A percentile compares a stretch with the other conserved stretches of the same genome.
Evolutionary conservation across 2,797 vertebrate genomes (phyloP).

Genomic region (Falco rusticolus): DNA sequence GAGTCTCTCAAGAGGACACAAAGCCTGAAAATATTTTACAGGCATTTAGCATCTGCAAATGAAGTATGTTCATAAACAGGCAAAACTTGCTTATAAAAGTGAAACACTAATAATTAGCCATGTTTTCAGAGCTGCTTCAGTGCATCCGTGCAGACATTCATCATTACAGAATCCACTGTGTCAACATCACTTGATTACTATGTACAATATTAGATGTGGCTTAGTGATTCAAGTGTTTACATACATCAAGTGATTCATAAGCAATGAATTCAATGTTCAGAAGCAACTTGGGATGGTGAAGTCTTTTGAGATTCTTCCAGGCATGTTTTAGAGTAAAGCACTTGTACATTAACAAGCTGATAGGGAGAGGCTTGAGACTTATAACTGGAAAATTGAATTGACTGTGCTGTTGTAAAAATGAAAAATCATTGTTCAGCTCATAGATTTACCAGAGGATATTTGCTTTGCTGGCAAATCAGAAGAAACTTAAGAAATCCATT

Average conservation of each 20-base stretch:
- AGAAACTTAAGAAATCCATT: conserved; percentile 11
- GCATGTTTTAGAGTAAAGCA: not conserved
- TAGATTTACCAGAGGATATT: conserved; percentile 40
- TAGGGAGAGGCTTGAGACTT: conserved; percentile 42
- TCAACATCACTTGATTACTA: not conserved
- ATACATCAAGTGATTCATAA: conserved; percentile 40
- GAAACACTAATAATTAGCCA: not conserved
- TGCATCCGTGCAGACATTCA: not conserved
- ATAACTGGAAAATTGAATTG: conserved; percentile 56
- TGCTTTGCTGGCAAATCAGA: conserved; percentile 14
- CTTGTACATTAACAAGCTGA: conserved; percentile 27
- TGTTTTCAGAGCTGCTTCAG: not conserved
- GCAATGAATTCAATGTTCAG: not conserved
- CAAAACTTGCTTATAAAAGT: not conserved
- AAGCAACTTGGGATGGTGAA: not conserved
- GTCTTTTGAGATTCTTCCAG: not conserved
- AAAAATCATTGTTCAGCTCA: conserved; percentile 33
- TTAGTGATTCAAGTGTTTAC: conserved; percentile 47
- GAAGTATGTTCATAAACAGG: not conserved
- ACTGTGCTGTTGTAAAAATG: conserved; percentile 34
- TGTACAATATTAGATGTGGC: not conserved
- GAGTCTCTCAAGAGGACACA: not conserved
- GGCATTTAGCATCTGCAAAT: not conserved
- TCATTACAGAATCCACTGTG: not conserved
- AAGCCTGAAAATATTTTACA: not conserved